Conservation (phyloP, 1,140 invertebrate species). For the Microplitis mediator region DNA sequence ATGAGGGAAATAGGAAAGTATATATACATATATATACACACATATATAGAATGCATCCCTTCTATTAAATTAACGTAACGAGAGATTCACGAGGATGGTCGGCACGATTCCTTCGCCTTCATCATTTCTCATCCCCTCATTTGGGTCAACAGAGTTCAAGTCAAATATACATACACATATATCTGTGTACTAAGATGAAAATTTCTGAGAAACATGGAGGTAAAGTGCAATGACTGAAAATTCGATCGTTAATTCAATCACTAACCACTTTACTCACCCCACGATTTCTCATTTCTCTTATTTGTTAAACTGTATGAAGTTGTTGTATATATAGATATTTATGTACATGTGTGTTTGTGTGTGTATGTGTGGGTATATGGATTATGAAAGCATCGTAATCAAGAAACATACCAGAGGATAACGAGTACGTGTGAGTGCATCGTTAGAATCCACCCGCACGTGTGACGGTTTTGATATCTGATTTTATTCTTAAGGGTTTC, state of each 20-base stretch:
- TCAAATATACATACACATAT: slow-evolving; percentile 3
- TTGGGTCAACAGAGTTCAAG: slow-evolving; percentile 44
- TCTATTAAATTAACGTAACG: slow-evolving; percentile 59
- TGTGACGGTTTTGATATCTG: slow-evolving; percentile 25
- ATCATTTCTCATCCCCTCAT: slow-evolving; percentile 36
- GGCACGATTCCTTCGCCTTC: slow-evolving; percentile 33
- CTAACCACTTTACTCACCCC: slow-evolving; percentile 31
- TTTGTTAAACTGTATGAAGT: background rate
- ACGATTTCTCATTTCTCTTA: slow-evolving; percentile 30
- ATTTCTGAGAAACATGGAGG: background rate
- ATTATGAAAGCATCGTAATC: background rate
- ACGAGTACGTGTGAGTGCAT: slow-evolving; percentile 16
- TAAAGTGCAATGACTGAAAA: background rate
- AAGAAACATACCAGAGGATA: slow-evolving; percentile 11
- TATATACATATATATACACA: background rate
- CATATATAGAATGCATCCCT: slow-evolving; percentile 52
- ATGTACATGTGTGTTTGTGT: too few relatives aligned
- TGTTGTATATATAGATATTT: too few relatives aligned
- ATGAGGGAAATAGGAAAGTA: background rate
- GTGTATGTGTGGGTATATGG: too few relatives aligned
- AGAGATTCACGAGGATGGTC: slow-evolving; percentile 44
- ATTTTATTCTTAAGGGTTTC: slow-evolving; percentile 12
- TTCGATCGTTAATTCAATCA: background rate
- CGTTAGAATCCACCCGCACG: slow-evolving; percentile 39
- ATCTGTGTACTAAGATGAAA: background rate